A percentile compares a stretch with the other conserved stretches of the same genome.
Evolutionary conservation across 2,113 vertebrate species (phyloP).

Genomic region (Empidonax traillii): DNA sequence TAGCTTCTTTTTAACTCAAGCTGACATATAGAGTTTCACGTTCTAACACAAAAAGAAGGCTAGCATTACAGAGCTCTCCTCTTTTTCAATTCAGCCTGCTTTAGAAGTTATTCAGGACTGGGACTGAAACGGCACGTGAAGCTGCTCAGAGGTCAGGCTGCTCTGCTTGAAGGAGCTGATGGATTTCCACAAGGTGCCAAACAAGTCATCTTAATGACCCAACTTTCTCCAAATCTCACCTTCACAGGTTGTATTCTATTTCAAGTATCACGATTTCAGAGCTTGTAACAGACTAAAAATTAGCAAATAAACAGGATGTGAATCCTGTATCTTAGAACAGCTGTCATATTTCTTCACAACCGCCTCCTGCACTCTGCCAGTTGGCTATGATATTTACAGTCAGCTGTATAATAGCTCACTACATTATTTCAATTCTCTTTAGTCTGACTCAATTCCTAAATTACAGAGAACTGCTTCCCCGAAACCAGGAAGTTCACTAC

Average conservation of each 20-base stretch:
- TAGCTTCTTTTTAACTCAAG: neutral
- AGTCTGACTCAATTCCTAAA: slow-evolving; percentile 48
- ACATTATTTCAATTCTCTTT: slow-evolving; percentile 24
- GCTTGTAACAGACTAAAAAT: neutral
- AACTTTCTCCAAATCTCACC: neutral
- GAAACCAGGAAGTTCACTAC: slow-evolving; percentile 43
- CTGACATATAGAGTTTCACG: neutral
- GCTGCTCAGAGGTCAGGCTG: neutral
- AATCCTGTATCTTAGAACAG: neutral
- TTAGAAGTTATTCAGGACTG: neutral
- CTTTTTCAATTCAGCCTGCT: neutral
- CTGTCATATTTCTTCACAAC: neutral
- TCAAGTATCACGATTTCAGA: neutral
- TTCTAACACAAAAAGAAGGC: neutral
- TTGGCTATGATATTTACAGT: neutral
- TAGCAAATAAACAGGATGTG: neutral
- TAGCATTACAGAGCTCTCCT: neutral
- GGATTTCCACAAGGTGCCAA: neutral
- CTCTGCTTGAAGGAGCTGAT: neutral
- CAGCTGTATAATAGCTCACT: neutral
- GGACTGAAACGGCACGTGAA: neutral
- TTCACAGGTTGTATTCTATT: neutral
- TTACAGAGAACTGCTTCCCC: slow-evolving; percentile 30
- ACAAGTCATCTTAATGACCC: neutral
- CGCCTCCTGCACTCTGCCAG: neutral